Base-by-base conservation (phyloP, 1,140 invertebrate species). In the Drosophila auraria region DNA sequence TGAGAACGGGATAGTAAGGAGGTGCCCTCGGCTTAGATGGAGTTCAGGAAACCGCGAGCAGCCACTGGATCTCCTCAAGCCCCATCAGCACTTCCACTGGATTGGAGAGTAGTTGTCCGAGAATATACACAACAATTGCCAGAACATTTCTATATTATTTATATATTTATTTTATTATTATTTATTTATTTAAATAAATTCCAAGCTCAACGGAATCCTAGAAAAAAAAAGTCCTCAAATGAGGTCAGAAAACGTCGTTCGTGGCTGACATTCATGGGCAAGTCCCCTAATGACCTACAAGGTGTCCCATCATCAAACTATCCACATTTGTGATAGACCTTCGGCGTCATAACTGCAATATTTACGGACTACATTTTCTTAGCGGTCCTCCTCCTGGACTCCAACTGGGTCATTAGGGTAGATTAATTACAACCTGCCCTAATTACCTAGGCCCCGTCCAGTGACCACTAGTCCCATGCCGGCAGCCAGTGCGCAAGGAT, bases 311-410 rank as follows among this genome's bases (percentile, higher is more conserved):
- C 57, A 61, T 49, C 38, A 12, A 60, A 30, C 30, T 30, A 65
- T 15, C 27, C 25, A 63, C 44, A 56, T 15, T 50, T 51, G 30
- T 40, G 91, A 96, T 95, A 95, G 54, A 94, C 94, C 30, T 95
- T 95, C 69, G 95, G 95, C 1, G 95, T 95, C 12, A 92, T 96
- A 8, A 87, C 96, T 0, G 94, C 95, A 20, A 83, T 96, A 47
- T 95, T 95, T 89, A 93, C 95, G 44, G 95, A 95, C 5, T 96
- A 95, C 82, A 96, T 95, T 61, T 93, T 96, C 5, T 94, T 96
- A 56, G 95, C 95, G 2, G 94, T 93, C 3, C 94, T 96, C 42
- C 79, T 96, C 14, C 45, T 95, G 25, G 33, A 33, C 14, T 33
- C 49, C 36, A 14, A 27, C 59, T 12, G 33, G 40, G 50, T 80